Conservation (phyloP, 2,888 invertebrate genomes). For the Thelaira solivaga region DNA sequence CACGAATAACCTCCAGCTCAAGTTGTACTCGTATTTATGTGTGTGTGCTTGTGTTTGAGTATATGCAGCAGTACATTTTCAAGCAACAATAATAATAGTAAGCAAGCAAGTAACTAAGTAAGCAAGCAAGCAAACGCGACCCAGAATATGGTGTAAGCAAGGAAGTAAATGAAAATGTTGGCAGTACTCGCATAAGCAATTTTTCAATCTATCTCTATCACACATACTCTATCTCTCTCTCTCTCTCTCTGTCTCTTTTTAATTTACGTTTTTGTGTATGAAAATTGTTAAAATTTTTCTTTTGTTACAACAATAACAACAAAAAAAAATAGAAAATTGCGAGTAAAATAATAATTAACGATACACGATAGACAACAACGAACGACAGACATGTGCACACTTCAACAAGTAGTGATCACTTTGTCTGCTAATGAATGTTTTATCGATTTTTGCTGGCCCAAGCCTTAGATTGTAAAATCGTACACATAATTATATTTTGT, state of each 20-base stretch:
- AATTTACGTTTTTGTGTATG: background rate
- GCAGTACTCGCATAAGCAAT: background rate
- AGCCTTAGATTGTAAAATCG: background rate
- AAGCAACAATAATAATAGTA: constrained; percentile 43
- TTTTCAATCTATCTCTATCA: constrained; percentile 1
- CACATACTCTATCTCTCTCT: too few species aligned
- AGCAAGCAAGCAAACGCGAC: constrained; percentile 16
- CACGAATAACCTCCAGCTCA: constrained; percentile 70
- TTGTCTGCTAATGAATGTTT: constrained; percentile 5
- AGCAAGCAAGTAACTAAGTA: constrained; percentile 26
- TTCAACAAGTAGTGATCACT: constrained; percentile 3
- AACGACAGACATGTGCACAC: background rate
- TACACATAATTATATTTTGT: too few species aligned
- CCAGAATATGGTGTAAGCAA: constrained; percentile 34
- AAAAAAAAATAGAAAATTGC: constrained; percentile 10
- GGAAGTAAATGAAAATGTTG: constrained; percentile 19
- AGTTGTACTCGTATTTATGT: too few species aligned
- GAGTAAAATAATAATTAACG: constrained; percentile 1
- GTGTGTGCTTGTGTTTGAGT: too few species aligned
- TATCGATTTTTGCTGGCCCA: background rate
- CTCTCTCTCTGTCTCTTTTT: background rate
- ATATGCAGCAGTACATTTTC: constrained; percentile 36
- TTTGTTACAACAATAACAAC: constrained; percentile 12
- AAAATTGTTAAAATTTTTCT: background rate
- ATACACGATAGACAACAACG: too few species aligned